Evolutionary conservation across 2,888 invertebrate genomes (phyloP), one percentile per base, ranked within the genome.

Genomic region (Pachycephus smyrnensis): DNA sequence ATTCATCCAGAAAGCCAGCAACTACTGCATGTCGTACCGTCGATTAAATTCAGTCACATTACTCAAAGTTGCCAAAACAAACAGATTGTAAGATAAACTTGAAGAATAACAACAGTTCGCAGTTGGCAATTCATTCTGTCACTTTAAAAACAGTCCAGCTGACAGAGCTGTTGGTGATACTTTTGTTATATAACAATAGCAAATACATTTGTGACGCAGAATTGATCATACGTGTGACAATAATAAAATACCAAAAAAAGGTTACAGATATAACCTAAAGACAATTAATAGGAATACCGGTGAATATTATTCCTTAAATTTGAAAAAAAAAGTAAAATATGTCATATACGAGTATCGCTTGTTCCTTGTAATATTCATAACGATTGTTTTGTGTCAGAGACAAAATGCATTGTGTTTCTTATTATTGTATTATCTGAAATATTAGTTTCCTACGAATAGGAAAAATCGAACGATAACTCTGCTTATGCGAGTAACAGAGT

Each of bases 1-100:
- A 69, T 73, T 76, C 15, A 76, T 73, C 73, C 35, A 69, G 55
- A 40, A 40, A 23, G 15, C 15, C 40, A 40, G 15, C 55, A 55
- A 23, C 55, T 55, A 9, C 55, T 23, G 23, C 2, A 55, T 0
- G 55, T 55, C 55, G 23, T 23, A 55, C 55, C 15, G 23, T 55
- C 55, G 9, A 6, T 23, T 23, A 55, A 23, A 55, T 23, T 55
- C 23, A 55, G 55, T 55, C 55, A 55, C 23, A 23, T 55, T 23
- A 55, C 9, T 55, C 2, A 55, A 55, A 55, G 23, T 55, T 23
- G 55, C 55, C 55, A 23, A 40, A 40, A 15, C 6, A 40, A 55
- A 55, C 55, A 55, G 23, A 15, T 55, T 55, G 55, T 23, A 23
- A 55, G 23, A 55, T 55, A 55, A 55, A 23, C 23, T 55, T 55